Conservation (phyloP, 2,113 vertebrate genomes). For the Rhipidura dahli region DNA sequence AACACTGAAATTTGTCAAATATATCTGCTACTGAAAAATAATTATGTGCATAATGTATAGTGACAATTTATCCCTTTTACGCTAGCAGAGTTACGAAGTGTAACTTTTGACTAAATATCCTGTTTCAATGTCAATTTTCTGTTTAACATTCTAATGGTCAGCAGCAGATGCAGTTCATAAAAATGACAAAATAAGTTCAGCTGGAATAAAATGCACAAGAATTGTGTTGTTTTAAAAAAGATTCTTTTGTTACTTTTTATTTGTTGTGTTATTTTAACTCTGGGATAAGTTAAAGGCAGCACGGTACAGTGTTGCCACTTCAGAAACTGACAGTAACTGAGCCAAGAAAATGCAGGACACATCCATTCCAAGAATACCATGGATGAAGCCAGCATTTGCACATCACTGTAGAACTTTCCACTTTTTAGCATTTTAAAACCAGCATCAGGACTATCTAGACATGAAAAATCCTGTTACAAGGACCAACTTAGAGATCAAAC, state of each 20-base stretch:
- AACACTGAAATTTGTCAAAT: not conserved
- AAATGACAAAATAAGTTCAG: not conserved
- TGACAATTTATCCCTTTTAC: not conserved
- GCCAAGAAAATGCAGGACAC: not conserved
- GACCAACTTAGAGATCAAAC: not conserved
- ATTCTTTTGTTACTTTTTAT: not conserved
- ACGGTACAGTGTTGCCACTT: not conserved
- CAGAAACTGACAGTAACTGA: not conserved
- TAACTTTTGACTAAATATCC: not conserved
- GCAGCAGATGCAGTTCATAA: not conserved
- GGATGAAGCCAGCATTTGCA: not conserved
- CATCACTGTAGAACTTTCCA: not conserved
- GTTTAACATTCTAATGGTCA: not conserved
- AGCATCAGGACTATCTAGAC: not conserved
- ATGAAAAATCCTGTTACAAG: not conserved
- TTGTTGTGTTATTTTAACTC: not conserved
- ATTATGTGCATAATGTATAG: not conserved
- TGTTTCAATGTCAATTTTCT: not conserved
- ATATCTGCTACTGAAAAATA: not conserved
- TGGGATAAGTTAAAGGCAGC: not conserved
- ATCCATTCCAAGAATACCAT: not conserved
- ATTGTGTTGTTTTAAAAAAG: not conserved
- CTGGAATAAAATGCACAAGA: not conserved
- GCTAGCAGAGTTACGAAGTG: not conserved
- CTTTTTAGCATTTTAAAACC: not conserved